Evolutionary conservation across 1,140 invertebrate genomes (phyloP).

Genomic region (Batillaria attramentaria): DNA sequence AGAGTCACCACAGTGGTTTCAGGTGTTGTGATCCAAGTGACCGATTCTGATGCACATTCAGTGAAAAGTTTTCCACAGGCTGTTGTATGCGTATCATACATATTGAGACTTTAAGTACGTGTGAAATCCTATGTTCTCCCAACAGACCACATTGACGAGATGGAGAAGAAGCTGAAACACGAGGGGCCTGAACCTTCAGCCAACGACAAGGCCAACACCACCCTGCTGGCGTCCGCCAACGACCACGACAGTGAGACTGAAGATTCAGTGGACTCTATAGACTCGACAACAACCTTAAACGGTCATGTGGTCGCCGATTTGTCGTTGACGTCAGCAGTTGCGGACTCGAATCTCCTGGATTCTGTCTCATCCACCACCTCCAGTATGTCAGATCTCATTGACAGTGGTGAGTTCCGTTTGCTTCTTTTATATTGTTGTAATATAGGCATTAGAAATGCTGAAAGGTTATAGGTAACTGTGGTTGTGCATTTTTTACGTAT

Average conservation of each 20-base stretch:
- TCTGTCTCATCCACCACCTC: conserved; percentile 19
- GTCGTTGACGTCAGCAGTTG: not conserved
- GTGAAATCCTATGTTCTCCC: no score
- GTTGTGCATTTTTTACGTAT: conserved; percentile 2
- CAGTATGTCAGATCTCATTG: conserved; percentile 13
- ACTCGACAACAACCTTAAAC: conserved; percentile 7
- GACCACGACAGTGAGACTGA: not conserved
- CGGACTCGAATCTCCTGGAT: conserved; percentile 11
- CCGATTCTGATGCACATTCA: no score
- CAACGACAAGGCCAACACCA: not conserved
- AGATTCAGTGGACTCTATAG: not conserved
- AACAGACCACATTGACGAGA: conserved; percentile 8
- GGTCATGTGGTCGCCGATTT: not conserved
- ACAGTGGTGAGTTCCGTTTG: conserved; percentile 12
- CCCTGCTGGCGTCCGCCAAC: not conserved
- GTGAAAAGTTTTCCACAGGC: no score
- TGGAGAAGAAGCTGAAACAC: conserved; percentile 7
- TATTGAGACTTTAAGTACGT: no score
- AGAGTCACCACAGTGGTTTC: no score
- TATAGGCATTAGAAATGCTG: no score
- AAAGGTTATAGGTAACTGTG: no score
- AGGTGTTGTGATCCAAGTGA: no score
- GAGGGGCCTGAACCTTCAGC: not conserved
- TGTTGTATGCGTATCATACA: no score
- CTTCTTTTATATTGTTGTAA: no score